Evolutionary conservation across 2,113 vertebrate genomes (phyloP).

Genomic region (Otus sunia): DNA sequence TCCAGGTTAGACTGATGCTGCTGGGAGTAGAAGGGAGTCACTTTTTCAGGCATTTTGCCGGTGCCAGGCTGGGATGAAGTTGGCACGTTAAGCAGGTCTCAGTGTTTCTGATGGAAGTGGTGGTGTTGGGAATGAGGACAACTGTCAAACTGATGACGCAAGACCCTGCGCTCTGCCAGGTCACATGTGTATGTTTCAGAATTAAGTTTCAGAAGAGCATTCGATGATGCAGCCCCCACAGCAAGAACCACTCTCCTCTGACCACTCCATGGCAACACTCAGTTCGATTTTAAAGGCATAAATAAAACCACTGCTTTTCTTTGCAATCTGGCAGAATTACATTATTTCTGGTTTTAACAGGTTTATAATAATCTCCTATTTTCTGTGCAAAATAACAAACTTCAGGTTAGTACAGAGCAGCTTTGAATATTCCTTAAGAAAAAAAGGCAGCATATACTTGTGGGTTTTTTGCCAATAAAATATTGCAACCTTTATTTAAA

Average conservation of each 20-base stretch:
- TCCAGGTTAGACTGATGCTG: neutral
- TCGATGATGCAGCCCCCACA: neutral
- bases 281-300: neutral
- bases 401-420: neutral
- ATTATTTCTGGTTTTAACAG: neutral
- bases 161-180: neutral
- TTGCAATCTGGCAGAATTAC: neutral
- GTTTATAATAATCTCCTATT: neutral
- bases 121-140: neutral
- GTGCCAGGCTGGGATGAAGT: neutral
- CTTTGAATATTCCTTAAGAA: neutral
- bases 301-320: neutral
- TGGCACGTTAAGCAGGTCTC: neutral
- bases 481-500: slow-evolving; percentile 84
- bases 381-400: neutral
- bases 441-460: neutral
- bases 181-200: neutral
- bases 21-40: neutral
- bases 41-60: rapidly evolving
- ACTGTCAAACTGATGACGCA: neutral
- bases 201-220: neutral
- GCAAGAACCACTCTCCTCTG: neutral
- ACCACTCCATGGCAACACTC: rapidly evolving
- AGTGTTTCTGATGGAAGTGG: neutral
- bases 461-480: slow-evolving; percentile 76